Evolutionary conservation across 1,140 invertebrate genomes (phyloP).

Genomic region (Pseudobourletiella spinata): DNA sequence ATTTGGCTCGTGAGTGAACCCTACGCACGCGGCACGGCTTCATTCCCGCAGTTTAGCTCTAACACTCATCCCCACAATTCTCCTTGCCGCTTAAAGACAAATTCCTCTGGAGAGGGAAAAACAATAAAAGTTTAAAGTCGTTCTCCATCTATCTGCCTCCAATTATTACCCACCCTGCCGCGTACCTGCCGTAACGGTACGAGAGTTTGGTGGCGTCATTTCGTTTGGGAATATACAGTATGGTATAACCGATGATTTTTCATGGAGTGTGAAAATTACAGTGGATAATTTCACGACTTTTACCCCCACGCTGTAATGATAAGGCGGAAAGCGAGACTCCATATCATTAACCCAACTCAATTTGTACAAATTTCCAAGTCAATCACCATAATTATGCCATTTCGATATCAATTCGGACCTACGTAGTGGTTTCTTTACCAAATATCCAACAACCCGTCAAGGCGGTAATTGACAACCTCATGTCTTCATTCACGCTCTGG

Average conservation of each 20-base stretch:
- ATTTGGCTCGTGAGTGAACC: no score
- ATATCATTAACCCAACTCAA: not conserved
- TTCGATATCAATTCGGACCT: not conserved
- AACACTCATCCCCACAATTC: not conserved
- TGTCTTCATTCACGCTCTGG: not conserved
- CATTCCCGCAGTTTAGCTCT: no score
- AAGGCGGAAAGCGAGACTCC: not conserved
- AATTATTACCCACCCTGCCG: not conserved
- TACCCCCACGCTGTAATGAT: constrained; percentile 1
- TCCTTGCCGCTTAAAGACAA: not conserved
- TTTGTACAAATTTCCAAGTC: not conserved
- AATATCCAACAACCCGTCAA: not conserved
- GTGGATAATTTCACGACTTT: not conserved
- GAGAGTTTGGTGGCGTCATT: not conserved
- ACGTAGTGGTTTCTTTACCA: not conserved
- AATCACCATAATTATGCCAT: not conserved
- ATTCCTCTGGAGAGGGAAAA: not conserved
- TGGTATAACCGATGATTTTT: not conserved
- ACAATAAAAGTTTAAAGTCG: not conserved
- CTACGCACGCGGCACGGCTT: no score
- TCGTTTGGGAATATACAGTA: not conserved
- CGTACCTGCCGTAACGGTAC: no score
- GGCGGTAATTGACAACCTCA: constrained; percentile 4
- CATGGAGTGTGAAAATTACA: constrained; percentile 4
- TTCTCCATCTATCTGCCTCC: not conserved